These are phyloP conservation scores for Tachystola acroxantha DNA, from an alignment of 2,888 invertebrate genomes.

Conservation along the genomic window DNA sequence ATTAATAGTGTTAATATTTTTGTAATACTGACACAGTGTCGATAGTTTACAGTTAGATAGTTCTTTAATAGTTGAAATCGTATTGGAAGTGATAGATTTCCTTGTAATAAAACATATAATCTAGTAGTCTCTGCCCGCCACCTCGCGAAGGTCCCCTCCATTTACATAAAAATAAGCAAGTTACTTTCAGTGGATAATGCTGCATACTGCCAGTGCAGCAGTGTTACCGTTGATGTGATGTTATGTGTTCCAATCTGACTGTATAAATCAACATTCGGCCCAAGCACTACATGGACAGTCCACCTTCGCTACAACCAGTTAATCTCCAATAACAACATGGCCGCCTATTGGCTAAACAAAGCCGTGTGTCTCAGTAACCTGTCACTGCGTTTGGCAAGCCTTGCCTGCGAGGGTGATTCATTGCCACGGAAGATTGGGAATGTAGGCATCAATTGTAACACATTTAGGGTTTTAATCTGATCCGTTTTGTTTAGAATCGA, in stretches of 20 bases:
- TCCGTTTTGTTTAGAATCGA: no score
- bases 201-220: no score
- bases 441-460: no score
- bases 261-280: conserved; percentile 1
- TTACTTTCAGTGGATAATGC: no score
- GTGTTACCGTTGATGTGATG: no score
- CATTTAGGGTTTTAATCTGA: no score
- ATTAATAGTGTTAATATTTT: conserved; percentile 51
- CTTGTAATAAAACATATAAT: not conserved
- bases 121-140: no score
- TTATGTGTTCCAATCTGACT: not conserved
- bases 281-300: not conserved
- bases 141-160: no score
- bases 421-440: conserved; percentile 1
- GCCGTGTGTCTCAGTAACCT: conserved; percentile 21
- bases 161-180: no score
- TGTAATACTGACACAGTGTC: conserved; percentile 10
- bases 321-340: conserved; percentile 29
- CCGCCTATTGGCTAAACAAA: conserved; percentile 6
- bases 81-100: no score
- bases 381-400: conserved; percentile 25
- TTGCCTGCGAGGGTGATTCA: conserved; percentile 13
- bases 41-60: not conserved
- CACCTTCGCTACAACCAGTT: conserved; percentile 17
- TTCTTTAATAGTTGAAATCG: no score